phyloP scores from a whole-genome alignment of 2,888 invertebrate species.

The Pseudeuparius sepicola region DNA sequence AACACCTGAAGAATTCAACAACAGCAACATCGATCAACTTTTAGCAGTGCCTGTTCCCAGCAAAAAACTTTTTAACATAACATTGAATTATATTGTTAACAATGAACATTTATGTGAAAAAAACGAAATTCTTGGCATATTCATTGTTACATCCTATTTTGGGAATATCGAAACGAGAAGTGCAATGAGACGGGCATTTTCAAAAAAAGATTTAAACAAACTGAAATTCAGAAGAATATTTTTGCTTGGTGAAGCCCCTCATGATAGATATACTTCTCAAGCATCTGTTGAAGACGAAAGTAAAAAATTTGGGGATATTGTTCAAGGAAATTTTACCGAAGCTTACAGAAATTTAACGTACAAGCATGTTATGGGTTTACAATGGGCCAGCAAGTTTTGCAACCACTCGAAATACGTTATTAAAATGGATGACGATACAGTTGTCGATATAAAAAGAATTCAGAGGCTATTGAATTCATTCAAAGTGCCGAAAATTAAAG shows the following conservation, averaged over 20 bases:
- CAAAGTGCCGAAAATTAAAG: slow-evolving; percentile 26
- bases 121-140: slow-evolving; percentile 32
- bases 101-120: slow-evolving; percentile 26
- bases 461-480: slow-evolving; percentile 38
- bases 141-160: slow-evolving; percentile 68
- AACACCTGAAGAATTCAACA: too few relatives aligned
- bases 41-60: too few relatives aligned
- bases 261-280: slow-evolving; percentile 47
- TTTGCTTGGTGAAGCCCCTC: slow-evolving; percentile 51
- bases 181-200: slow-evolving; percentile 58
- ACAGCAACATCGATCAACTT: too few relatives aligned
- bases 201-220: slow-evolving; percentile 45
- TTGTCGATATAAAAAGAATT: slow-evolving; percentile 56
- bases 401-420: slow-evolving; percentile 51
- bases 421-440: slow-evolving; percentile 76
- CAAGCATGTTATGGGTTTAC: slow-evolving; percentile 73
- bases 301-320: slow-evolving; percentile 52
- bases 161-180: slow-evolving; percentile 60
- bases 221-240: slow-evolving; percentile 58
- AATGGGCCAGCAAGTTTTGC: slow-evolving; percentile 61
- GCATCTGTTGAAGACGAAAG: slow-evolving; percentile 52
- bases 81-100: slow-evolving; percentile 29
- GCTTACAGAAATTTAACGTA: slow-evolving; percentile 72
- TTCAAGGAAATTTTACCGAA: slow-evolving; percentile 69
- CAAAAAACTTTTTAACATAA: slow-evolving; percentile 28